phyloP scores from a whole-genome alignment of 2,888 invertebrate species.

The Pegoplata infirma region DNA sequence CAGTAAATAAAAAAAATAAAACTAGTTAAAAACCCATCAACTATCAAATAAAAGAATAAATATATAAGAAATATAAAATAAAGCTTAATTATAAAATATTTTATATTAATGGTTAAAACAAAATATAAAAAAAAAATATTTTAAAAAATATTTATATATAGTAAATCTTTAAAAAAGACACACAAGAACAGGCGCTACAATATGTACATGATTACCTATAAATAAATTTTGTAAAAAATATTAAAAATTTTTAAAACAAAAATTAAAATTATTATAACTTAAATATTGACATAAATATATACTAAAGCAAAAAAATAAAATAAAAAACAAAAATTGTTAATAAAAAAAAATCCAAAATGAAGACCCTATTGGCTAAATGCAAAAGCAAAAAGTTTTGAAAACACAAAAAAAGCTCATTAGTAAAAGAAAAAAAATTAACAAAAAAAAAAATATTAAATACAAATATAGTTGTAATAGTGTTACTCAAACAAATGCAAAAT shows the following conservation, averaged over 20 bases:
- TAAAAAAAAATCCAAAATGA: conserved; percentile 28
- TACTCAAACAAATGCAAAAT: conserved; percentile 35
- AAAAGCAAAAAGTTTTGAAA: conserved; percentile 25
- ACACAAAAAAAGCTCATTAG: conserved; percentile 37
- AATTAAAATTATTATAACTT: conserved; percentile 45
- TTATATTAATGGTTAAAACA: conserved; percentile 47
- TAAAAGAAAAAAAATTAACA: conserved; percentile 20
- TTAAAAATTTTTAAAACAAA: conserved; percentile 18
- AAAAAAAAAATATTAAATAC: conserved; percentile 17
- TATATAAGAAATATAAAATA: conserved; percentile 29
- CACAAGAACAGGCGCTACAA: conserved; percentile 71
- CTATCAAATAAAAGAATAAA: conserved; percentile 43
- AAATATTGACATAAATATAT: conserved; percentile 44
- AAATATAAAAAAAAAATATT: too few relatives aligned
- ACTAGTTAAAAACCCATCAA: conserved; percentile 55
- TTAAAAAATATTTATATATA: conserved; percentile 40
- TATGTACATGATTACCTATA: conserved; percentile 71
- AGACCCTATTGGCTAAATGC: conserved; percentile 21
- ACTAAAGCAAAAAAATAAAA: conserved; percentile 1
- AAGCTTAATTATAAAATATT: conserved; percentile 50
- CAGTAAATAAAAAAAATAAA: conserved; percentile 34
- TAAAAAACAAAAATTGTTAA: conserved; percentile 33
- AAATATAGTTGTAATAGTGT: conserved; percentile 46
- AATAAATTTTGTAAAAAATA: conserved; percentile 63
- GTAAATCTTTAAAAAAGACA: conserved; percentile 46